Percentiles rank a stretch among this genome's conserved stretches.
Evolutionary conservation across 2,113 vertebrate species (phyloP).

Genomic region (Amblyornis subalaris): DNA sequence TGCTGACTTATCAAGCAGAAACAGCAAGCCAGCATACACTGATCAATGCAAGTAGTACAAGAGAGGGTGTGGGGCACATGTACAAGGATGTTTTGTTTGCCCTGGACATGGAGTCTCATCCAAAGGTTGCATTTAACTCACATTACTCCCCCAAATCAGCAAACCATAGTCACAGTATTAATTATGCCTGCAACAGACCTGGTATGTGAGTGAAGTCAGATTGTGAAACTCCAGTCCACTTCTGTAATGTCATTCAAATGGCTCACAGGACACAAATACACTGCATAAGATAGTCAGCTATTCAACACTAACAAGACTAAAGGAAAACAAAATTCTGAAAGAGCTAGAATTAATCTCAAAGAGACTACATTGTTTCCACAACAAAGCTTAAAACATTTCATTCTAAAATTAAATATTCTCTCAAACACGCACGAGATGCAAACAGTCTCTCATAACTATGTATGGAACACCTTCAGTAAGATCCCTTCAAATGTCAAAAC

Average conservation of each 20-base stretch:
- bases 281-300: neutral
- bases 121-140: neutral
- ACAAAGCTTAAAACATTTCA: neutral
- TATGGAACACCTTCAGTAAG: neutral
- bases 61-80: neutral
- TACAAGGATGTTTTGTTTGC: neutral
- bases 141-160: neutral
- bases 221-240: neutral
- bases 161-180: neutral
- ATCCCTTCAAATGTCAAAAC: neutral
- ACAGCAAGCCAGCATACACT: slow-evolving; percentile 3
- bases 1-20: slow-evolving; percentile 45
- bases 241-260: neutral
- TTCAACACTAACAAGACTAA: neutral
- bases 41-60: neutral
- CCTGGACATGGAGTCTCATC: neutral
- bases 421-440: neutral
- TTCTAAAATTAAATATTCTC: neutral
- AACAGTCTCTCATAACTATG: neutral
- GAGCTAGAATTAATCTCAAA: neutral
- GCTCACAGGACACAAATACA: neutral
- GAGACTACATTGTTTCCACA: neutral
- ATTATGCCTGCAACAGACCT: neutral
- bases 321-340: neutral
- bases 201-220: neutral